Evolutionary conservation across 2,888 invertebrate species (phyloP).

Genomic region (Caenorhabditis becei): DNA sequence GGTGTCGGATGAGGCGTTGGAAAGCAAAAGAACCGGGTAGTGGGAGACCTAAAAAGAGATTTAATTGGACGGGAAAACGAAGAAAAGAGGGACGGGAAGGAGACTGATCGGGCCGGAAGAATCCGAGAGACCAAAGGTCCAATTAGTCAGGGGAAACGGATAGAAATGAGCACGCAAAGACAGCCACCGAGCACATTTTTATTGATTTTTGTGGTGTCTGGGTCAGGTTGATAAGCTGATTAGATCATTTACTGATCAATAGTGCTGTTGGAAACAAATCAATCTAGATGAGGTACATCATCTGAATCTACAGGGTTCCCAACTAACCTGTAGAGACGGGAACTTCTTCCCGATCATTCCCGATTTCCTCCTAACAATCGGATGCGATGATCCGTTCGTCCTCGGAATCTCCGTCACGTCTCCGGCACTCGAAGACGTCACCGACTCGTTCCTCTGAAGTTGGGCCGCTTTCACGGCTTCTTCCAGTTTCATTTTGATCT

Average conservation of each 20-base stretch:
- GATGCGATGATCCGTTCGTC: constrained; percentile 26
- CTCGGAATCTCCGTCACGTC: constrained; percentile 25
- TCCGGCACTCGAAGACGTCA: constrained; percentile 39
- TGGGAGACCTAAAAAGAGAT: constrained; percentile 51
- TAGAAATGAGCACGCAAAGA: background rate
- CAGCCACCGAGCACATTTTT: background rate
- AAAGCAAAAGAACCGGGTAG: constrained; percentile 55
- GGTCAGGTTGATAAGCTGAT: background rate
- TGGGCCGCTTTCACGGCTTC: constrained; percentile 49
- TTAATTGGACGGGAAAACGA: constrained; percentile 16
- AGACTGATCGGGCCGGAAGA: constrained; percentile 10
- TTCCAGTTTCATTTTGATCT: constrained; percentile 40
- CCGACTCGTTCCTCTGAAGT: constrained; percentile 33
- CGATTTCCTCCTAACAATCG: constrained; percentile 42
- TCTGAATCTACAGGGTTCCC: too few species aligned
- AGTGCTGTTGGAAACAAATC: too few species aligned
- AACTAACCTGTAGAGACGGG: constrained; percentile 42
- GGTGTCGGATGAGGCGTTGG: constrained; percentile 27
- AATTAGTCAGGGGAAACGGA: constrained; percentile 45
- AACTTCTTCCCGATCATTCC: constrained; percentile 54
- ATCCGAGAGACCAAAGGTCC: constrained; percentile 51
- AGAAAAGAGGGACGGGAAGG: constrained; percentile 1
- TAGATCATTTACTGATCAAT: too few species aligned
- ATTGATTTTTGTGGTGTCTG: background rate
- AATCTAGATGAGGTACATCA: too few species aligned